Percentiles rank a stretch among this genome's conserved stretches.
These are phyloP conservation scores for Drosophila trapezifrons DNA, from an alignment of 1,140 invertebrate species.

Conservation along the genomic window DNA sequence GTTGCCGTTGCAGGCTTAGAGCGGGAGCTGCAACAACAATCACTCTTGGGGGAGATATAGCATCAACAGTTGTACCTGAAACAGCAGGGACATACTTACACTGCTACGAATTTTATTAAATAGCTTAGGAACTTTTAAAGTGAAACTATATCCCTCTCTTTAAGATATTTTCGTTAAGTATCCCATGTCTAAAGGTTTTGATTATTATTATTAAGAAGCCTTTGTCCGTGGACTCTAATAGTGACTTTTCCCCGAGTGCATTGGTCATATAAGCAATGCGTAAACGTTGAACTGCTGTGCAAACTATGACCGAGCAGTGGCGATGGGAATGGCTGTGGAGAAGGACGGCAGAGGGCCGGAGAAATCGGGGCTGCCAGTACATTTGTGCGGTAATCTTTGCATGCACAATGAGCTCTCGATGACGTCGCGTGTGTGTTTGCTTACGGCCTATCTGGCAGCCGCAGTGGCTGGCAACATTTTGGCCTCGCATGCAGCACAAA, in stretches of 20 bases:
- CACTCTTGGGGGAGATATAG: neutral
- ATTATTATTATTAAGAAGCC: too few species aligned
- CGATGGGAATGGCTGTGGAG: neutral
- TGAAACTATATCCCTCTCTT: too few species aligned
- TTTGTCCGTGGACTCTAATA: too few species aligned
- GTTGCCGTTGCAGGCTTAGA: constrained; percentile 22
- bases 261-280: constrained; percentile 49
- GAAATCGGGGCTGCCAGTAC: constrained; percentile 24
- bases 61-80: neutral
- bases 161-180: too few species aligned
- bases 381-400: constrained; percentile 74
- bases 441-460: constrained; percentile 60
- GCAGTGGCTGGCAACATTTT: constrained; percentile 59
- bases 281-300: constrained; percentile 49
- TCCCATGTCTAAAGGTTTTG: accelerated
- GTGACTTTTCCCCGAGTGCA: constrained; percentile 1
- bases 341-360: neutral
- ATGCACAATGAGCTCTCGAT: constrained; percentile 69
- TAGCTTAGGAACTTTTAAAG: too few species aligned
- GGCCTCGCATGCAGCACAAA: constrained; percentile 62
- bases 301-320: neutral
- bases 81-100: neutral
- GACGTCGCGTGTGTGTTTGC: constrained; percentile 51
- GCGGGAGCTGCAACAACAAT: constrained; percentile 1
- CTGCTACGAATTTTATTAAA: too few species aligned